Percentiles rank a stretch among this genome's conserved stretches.
These are phyloP conservation scores for Cylas formicarius DNA, from an alignment of 1,140 invertebrate species.

Conservation along the genomic window DNA sequence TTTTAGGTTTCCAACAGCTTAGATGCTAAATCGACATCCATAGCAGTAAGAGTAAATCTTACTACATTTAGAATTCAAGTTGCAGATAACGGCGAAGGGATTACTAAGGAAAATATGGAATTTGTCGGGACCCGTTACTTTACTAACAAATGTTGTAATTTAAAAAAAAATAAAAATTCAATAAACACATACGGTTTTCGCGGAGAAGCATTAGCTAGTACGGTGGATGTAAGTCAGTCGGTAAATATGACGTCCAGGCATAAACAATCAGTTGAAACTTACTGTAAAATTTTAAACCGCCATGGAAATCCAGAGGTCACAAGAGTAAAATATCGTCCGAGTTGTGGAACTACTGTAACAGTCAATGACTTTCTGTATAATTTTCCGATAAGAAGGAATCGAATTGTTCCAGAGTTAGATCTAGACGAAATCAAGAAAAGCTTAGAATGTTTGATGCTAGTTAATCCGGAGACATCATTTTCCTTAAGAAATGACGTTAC, in stretches of 20 bases:
- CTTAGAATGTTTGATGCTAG: slow-evolving; percentile 52
- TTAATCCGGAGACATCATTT: slow-evolving; percentile 51
- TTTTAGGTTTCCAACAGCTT: slow-evolving; percentile 56
- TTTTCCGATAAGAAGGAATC: slow-evolving; percentile 52
- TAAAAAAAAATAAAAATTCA: slow-evolving; percentile 46
- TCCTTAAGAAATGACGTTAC: slow-evolving; percentile 54
- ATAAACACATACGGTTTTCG: slow-evolving; percentile 52
- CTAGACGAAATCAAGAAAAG: slow-evolving; percentile 49
- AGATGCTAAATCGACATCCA: slow-evolving; percentile 54
- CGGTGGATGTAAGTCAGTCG: slow-evolving; percentile 47
- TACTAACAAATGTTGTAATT: slow-evolving; percentile 54
- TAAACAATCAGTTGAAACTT: slow-evolving; percentile 42
- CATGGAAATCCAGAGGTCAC: slow-evolving; percentile 13
- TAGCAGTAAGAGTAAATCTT: slow-evolving; percentile 55
- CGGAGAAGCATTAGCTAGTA: slow-evolving; percentile 58
- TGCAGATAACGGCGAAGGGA: slow-evolving; percentile 59
- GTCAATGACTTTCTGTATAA: slow-evolving; percentile 56
- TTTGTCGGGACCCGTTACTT: slow-evolving; percentile 51
- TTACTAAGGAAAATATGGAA: slow-evolving; percentile 46
- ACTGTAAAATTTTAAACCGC: slow-evolving; percentile 42
- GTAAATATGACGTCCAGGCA: slow-evolving; percentile 51
- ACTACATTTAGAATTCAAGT: slow-evolving; percentile 54
- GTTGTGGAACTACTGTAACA: slow-evolving; percentile 57
- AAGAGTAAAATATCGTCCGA: slow-evolving; percentile 38
- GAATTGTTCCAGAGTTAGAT: slow-evolving; percentile 47